Conservation (phyloP, 2,888 invertebrate species). For the Lepidocyrtinus sp. region DNA sequence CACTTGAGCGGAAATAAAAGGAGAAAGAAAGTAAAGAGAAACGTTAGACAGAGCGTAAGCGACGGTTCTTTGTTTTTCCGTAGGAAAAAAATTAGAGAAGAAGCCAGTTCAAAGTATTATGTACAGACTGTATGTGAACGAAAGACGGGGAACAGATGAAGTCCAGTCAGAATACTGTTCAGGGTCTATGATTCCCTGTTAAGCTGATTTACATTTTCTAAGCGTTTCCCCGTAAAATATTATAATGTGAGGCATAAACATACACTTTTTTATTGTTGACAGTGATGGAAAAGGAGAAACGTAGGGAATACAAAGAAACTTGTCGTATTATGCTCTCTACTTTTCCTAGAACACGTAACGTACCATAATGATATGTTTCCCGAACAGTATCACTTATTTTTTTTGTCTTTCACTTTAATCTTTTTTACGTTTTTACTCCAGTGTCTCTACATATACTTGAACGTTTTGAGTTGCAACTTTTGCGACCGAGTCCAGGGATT, state of each 20-base stretch:
- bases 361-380: neutral
- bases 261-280: conserved; percentile 36
- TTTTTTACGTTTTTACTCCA: too few species aligned
- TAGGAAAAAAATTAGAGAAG: neutral
- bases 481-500: conserved; percentile 29
- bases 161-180: neutral
- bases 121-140: too few species aligned
- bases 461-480: neutral
- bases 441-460: neutral
- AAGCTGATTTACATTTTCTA: conserved; percentile 50
- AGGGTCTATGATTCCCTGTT: too few species aligned
- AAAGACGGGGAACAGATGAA: neutral
- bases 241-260: neutral
- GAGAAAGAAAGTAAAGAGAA: neutral
- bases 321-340: neutral
- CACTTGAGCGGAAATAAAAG: neutral
- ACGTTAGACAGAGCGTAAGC: too few species aligned
- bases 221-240: conserved; percentile 34
- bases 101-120: too few species aligned
- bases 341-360: neutral
- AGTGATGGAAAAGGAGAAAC: conserved; percentile 35
- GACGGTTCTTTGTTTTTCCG: neutral
- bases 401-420: neutral
- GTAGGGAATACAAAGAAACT: conserved; percentile 6
- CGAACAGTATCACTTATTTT: neutral